Percentiles rank a stretch among this genome's conserved stretches.
phyloP scores from a whole-genome alignment of 64 coral and sea anemone genomes.

The Catalaphyllia jardinei region DNA sequence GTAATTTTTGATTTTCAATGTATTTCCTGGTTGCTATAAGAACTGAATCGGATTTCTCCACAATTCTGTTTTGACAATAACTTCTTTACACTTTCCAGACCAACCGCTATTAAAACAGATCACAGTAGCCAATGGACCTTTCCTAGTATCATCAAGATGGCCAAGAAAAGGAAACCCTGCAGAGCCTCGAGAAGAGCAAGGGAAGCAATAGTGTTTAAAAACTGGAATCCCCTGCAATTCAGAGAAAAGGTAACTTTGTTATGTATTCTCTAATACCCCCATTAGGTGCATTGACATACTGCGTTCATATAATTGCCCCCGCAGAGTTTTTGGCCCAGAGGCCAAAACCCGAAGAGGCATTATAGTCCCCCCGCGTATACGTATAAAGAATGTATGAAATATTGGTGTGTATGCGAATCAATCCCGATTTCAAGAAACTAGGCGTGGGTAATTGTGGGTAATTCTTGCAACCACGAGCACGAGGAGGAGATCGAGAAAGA shows the following conservation, averaged over 20 bases:
- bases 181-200: slow-evolving; percentile 7
- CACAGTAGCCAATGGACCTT: background rate
- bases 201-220: slow-evolving; percentile 6
- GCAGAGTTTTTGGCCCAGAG: too few species aligned
- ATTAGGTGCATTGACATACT: background rate
- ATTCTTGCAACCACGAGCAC: too few species aligned
- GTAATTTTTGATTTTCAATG: too few species aligned
- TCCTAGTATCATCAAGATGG: slow-evolving; percentile 10
- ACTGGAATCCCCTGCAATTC: background rate
- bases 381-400: too few species aligned
- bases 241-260: slow-evolving; percentile 18
- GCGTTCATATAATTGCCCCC: background rate
- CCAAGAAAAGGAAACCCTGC: background rate
- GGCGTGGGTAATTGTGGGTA: too few species aligned
- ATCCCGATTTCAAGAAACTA: too few species aligned
- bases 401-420: too few species aligned
- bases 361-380: too few species aligned
- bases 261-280: background rate
- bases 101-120: background rate
- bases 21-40: too few species aligned
- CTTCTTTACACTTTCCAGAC: background rate
- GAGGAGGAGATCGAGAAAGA: too few species aligned
- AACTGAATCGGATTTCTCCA: background rate
- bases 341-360: too few species aligned
- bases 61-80: background rate